Percentiles rank a stretch among this genome's conserved stretches.
Evolutionary conservation across 1,140 invertebrate genomes (phyloP).

Genomic region (Carcinoscorpius rotundicauda): DNA sequence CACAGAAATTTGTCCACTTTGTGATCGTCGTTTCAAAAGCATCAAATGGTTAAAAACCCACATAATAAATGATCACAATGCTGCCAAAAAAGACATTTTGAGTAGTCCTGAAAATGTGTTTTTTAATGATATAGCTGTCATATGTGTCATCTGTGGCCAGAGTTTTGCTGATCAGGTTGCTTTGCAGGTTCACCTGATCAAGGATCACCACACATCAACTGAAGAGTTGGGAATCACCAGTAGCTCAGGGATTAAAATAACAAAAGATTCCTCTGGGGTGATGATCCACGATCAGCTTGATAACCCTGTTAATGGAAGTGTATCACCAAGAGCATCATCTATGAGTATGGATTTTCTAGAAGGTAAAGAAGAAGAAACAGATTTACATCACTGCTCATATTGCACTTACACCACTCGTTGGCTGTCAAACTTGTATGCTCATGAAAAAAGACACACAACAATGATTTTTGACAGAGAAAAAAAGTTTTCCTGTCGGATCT

Average conservation of each 20-base stretch:
- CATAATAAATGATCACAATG: constrained; percentile 70
- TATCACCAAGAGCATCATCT: constrained; percentile 6
- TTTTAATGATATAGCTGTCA: neutral
- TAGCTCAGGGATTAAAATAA: constrained; percentile 19
- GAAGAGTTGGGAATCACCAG: constrained; percentile 25
- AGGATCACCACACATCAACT: constrained; percentile 36
- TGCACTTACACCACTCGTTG: constrained; percentile 80
- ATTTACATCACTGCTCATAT: constrained; percentile 73
- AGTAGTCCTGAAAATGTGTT: neutral
- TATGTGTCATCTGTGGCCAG: constrained; percentile 39
- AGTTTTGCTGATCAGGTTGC: constrained; percentile 37
- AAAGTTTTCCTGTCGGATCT: constrained; percentile 28
- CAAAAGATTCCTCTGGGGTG: constrained; percentile 7
- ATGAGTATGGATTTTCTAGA: neutral
- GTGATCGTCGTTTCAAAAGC: constrained; percentile 73
- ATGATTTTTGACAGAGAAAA: constrained; percentile 24
- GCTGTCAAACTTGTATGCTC: constrained; percentile 75
- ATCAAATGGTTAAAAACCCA: constrained; percentile 82
- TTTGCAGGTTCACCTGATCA: constrained; percentile 44
- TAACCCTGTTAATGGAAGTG: constrained; percentile 13
- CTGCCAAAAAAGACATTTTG: constrained; percentile 45
- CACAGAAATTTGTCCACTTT: constrained; percentile 71
- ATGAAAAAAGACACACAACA: constrained; percentile 66
- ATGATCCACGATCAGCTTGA: constrained; percentile 15
- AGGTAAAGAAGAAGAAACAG: constrained; percentile 30